Evolutionary conservation across 2,888 invertebrate genomes (phyloP).

Genomic region (Drosophila quasianomalipes): DNA sequence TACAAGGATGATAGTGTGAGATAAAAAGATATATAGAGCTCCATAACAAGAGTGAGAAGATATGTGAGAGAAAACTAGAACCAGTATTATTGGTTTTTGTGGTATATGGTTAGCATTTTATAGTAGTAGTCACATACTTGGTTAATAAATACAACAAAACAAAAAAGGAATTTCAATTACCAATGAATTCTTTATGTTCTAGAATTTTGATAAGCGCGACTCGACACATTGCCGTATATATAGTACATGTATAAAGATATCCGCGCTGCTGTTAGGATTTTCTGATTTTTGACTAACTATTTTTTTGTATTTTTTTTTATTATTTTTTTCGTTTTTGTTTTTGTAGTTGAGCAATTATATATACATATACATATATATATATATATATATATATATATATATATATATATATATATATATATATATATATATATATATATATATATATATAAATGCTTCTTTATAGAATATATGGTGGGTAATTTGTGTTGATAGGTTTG

Average conservation of each 20-base stretch:
- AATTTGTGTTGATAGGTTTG: slow-evolving; percentile 30
- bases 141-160: slow-evolving; percentile 54
- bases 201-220: slow-evolving; percentile 73
- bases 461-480: slow-evolving; percentile 51
- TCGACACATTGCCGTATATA: slow-evolving; percentile 48
- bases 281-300: slow-evolving; percentile 40
- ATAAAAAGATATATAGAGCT: slow-evolving; percentile 1
- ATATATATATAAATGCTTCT: neutral
- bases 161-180: slow-evolving; percentile 70
- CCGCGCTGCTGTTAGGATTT: slow-evolving; percentile 30
- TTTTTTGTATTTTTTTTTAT: neutral
- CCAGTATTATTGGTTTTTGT: slow-evolving; percentile 13
- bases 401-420: neutral
- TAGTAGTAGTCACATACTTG: slow-evolving; percentile 46
- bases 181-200: slow-evolving; percentile 63
- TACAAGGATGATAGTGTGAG: slow-evolving; percentile 19
- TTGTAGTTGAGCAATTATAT: slow-evolving; percentile 28
- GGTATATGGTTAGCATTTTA: slow-evolving; percentile 36
- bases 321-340: slow-evolving; percentile 12
- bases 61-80: slow-evolving; percentile 15
- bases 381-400: neutral
- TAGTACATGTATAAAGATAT: slow-evolving; percentile 58
- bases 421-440: neutral
- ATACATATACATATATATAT: neutral
- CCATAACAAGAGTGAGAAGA: slow-evolving; percentile 21